Base-by-base conservation (phyloP, 2,113 vertebrate species). In the Cryptotis parvus region DNA sequence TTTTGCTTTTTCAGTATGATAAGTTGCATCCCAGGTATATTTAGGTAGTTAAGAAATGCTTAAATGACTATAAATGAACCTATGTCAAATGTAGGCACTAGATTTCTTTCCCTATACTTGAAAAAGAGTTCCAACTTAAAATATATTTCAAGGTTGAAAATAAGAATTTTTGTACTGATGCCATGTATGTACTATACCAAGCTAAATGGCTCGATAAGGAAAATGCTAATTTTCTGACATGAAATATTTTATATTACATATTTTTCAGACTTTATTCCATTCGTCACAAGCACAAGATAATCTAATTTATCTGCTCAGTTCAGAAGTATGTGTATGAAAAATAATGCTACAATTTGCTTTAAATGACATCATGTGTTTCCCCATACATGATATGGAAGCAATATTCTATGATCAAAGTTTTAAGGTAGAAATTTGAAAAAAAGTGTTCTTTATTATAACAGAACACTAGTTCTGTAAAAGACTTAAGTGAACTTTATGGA, bases 121-220 rank as follows among this genome's bases (percentile, higher is more conserved):
- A 82, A 82, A 89, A 91, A 31, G 18, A 58, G 8, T 58, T 55
- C 41, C n/a, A 72, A 78, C 12, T 86, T 29, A 22, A 9, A 82
- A 35, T 55, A 12, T 79, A 65, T 87, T 70, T 75, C 26, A 95
- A 70, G n/a, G 35, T 79, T 80, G 76, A 31, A 84, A 91, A 80
- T 58, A 49, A 79, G 4, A 3, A 70, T 6, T 49, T 78, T 35
- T 87, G 41, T 83, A 15, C 88, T 61, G 7, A 6, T 8, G 75
- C 66, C 45, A 58, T 69, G 68, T 3, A 41, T 72, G 41, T 33
- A 33, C 15, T 31, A 66, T 66, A 66, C 31, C 26, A 31, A 63
- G 69, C 65, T 70, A 22, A 84, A 72, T 68, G 12, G 20, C n/a
- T 49, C 45, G 14, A 49, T 49, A 49, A 76, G 52, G 22, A 78